phyloP scores from a whole-genome alignment of 2,888 invertebrate species.

The Chydorus sphaericus region DNA sequence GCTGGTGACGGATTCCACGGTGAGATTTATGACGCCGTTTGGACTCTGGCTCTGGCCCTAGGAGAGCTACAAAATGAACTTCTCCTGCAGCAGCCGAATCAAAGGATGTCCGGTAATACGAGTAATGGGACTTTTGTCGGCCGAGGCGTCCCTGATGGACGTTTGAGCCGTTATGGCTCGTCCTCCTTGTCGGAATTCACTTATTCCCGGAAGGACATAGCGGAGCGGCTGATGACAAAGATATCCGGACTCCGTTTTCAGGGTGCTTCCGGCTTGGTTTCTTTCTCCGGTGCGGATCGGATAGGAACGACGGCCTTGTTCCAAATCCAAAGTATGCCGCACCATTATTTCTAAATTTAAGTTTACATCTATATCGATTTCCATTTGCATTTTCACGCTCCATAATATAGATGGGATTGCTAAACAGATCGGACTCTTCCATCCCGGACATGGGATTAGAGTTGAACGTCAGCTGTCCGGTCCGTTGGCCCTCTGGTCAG shows the following conservation, averaged over 20 bases:
- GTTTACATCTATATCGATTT: no score
- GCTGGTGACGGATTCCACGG: neutral
- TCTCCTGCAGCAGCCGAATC: constrained; percentile 28
- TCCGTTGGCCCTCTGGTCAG: constrained; percentile 59
- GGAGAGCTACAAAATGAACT: constrained; percentile 43
- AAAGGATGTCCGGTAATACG: no score
- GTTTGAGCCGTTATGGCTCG: no score
- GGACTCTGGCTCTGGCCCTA: constrained; percentile 71
- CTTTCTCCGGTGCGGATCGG: constrained; percentile 75
- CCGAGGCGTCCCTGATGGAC: no score
- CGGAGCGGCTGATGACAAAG: constrained; percentile 50
- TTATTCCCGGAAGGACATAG: constrained; percentile 57
- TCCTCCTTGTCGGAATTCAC: constrained; percentile 45
- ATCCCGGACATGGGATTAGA: constrained; percentile 38
- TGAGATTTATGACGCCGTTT: constrained; percentile 69
- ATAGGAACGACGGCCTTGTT: constrained; percentile 73
- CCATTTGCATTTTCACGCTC: no score
- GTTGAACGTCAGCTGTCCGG: constrained; percentile 52
- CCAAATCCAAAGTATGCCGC: constrained; percentile 59
- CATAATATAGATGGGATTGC: neutral
- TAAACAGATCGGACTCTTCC: constrained; percentile 1
- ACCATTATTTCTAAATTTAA: neutral
- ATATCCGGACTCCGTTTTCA: constrained; percentile 28
- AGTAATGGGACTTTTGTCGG: no score
- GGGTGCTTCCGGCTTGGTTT: constrained; percentile 50